These are phyloP conservation scores for Speoplatyrhinus poulsoni DNA, from an alignment of 2,113 vertebrate species.

Conservation along the genomic window DNA sequence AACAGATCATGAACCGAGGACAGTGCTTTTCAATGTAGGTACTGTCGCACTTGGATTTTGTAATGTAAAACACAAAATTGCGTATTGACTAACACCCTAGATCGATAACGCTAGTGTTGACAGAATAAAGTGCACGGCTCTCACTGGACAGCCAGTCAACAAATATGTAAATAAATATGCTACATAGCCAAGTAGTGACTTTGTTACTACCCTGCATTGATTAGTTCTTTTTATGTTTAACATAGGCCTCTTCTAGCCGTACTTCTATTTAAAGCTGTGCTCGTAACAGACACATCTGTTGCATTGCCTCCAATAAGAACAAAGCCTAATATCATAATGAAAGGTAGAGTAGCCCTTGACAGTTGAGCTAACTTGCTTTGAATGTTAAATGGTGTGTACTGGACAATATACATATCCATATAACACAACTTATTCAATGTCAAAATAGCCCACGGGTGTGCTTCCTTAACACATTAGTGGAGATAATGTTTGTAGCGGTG, in stretches of 20 bases:
- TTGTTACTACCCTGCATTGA: too few relatives aligned
- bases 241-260: neutral
- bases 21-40: too few relatives aligned
- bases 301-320: conserved; percentile 7
- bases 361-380: neutral
- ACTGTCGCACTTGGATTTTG: too few relatives aligned
- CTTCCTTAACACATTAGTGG: neutral
- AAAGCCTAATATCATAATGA: conserved; percentile 7
- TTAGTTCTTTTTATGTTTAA: neutral
- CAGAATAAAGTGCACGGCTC: neutral
- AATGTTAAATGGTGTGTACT: too few relatives aligned
- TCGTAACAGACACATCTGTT: neutral
- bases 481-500: neutral
- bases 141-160: too few relatives aligned
- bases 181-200: neutral
- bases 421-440: neutral
- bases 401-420: too few relatives aligned
- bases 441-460: neutral
- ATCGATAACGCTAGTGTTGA: neutral
- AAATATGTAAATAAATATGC: too few relatives aligned
- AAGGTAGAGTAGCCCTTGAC: neutral
- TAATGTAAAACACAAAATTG: neutral
- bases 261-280: neutral
- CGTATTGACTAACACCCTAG: neutral
- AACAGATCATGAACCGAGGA: neutral